These are phyloP conservation scores for Myoxocephalus aenaeus DNA, from an alignment of 2,797 vertebrate genomes.

Conservation along the genomic window DNA sequence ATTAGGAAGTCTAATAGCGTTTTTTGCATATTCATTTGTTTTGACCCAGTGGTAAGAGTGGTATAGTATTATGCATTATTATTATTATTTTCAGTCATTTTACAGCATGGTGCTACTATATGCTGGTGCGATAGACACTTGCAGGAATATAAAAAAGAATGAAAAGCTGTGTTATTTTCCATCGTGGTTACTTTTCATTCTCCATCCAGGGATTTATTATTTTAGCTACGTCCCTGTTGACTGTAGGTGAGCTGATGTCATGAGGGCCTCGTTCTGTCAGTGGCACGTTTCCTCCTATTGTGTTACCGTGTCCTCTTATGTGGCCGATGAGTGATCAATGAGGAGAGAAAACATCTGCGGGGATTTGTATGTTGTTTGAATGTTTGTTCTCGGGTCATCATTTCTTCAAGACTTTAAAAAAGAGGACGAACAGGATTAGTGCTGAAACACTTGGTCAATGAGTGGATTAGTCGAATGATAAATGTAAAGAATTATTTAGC, in stretches of 20 bases:
- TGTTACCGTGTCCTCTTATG: neutral
- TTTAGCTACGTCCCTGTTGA: neutral
- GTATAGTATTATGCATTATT: neutral
- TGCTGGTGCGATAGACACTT: neutral
- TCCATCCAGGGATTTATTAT: too few relatives aligned
- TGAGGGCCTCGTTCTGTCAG: constrained; percentile 9
- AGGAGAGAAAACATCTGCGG: too few relatives aligned
- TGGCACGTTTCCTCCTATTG: constrained; percentile 43
- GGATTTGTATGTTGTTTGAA: too few relatives aligned
- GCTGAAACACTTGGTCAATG: too few relatives aligned
- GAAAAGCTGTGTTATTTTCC: too few relatives aligned
- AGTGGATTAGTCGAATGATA: too few relatives aligned
- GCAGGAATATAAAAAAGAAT: neutral
- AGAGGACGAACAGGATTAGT: neutral
- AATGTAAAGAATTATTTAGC: too few relatives aligned
- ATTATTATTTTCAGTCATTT: neutral
- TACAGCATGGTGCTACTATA: neutral
- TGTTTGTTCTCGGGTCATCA: too few relatives aligned
- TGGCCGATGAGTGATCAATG: too few relatives aligned
- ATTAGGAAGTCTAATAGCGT: neutral
- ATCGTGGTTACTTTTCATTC: neutral
- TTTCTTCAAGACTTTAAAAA: neutral
- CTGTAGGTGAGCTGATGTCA: neutral
- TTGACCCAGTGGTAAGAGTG: neutral
- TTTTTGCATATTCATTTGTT: neutral